Conservation (phyloP, 64 coral and sea anemone genomes). For the Actinia tenebrosa region DNA sequence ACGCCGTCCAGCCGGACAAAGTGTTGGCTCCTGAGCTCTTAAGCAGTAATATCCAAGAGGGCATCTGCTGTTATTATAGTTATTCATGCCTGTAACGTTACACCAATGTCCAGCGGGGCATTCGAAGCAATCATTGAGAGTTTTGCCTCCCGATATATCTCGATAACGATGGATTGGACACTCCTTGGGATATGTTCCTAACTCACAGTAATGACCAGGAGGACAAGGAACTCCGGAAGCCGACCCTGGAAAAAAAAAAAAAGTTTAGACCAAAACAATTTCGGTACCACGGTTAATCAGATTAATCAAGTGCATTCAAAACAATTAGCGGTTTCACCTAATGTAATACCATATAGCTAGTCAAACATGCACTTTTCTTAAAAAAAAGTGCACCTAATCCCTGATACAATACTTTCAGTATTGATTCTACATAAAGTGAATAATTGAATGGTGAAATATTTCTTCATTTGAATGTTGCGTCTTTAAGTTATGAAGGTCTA, state of each 20-base stretch:
- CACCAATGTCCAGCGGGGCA: conserved; percentile 97
- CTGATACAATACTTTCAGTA: too few relatives aligned
- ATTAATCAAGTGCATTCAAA: too few relatives aligned
- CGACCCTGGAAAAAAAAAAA: conserved; percentile 37
- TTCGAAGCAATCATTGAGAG: conserved; percentile 68
- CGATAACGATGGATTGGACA: conserved; percentile 82
- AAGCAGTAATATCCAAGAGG: conserved; percentile 90
- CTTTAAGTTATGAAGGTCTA: too few relatives aligned
- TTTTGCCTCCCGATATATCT: conserved; percentile 62
- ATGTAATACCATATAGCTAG: too few relatives aligned
- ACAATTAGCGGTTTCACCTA: too few relatives aligned
- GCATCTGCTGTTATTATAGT: conserved; percentile 79
- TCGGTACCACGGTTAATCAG: too few relatives aligned
- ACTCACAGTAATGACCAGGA: conserved; percentile 70
- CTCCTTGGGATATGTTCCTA: conserved; percentile 47
- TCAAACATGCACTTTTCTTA: too few relatives aligned
- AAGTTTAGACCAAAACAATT: not conserved
- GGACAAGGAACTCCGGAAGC: conserved; percentile 64
- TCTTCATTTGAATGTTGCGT: too few relatives aligned
- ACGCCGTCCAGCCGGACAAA: conserved; percentile 73
- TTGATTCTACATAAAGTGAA: too few relatives aligned
- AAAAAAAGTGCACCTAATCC: too few relatives aligned
- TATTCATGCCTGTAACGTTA: conserved; percentile 85
- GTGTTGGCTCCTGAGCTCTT: conserved; percentile 46
- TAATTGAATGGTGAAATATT: too few relatives aligned